Base-by-base conservation (phyloP, 2,113 vertebrate species). In the Abramis brama region DNA sequence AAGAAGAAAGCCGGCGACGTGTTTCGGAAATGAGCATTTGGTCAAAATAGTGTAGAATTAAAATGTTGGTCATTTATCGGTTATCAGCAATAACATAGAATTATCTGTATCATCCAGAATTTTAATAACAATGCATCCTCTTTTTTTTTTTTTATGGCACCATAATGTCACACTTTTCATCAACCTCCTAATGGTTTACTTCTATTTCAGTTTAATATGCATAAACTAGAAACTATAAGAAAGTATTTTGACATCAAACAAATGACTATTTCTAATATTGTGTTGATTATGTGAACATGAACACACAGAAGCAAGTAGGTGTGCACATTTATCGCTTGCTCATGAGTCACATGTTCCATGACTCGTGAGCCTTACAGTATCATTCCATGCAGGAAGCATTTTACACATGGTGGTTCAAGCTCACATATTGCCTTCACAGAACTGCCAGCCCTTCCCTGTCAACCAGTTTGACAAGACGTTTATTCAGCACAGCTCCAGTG, bases 401-500 rank as follows among this genome's bases (percentile, higher is more conserved):
- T 79, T 59, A 13, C 13, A 57, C n/a, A 30, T 71, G 12, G n/a
- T 71, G 12, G 64, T 25, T 85, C n/a, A 47, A 76, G 70, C 70
- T 60, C 30, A 60, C 36, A 59, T 74, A 12, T 76, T 64, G 62
- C 19, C 52, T 30, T 70, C 21, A 15, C 27, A 59, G 39, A 50
- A 77, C 55, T 27, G 9, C 71, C 52, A 45, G n/a, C 82, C 39
- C 73, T 43, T 66, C 79, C 79, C 86, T 19, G 57, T 86, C 30
- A 66, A 86, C 86, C 81, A 76, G 86, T 87, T 57, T 83, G 86
- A 87, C 86, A 87, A 77, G 79, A 68, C 10, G 45, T 78, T 66
- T 75, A 79, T 87, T 87, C 60, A 87, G 79, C 39, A 30, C 55
- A 9, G 73, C 73, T 75, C 43, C 0, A 13, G 9, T n/a, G n/a